phyloP scores from a whole-genome alignment of 2,113 vertebrate species.

The Brachirus orientalis region DNA sequence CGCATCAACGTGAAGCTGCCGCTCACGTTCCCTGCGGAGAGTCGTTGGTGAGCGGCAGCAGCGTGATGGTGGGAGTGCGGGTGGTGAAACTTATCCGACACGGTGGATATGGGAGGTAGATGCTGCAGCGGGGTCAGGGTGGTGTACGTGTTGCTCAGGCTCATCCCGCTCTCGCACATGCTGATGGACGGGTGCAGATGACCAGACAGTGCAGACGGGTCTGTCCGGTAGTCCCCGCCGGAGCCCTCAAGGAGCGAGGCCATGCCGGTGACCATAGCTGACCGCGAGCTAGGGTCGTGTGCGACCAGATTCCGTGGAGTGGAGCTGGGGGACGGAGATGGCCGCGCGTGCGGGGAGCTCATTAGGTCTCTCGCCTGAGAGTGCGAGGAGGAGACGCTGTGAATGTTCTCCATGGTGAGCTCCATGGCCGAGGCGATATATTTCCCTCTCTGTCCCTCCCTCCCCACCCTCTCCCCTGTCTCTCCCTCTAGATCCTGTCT shows the following conservation, averaged over 20 bases:
- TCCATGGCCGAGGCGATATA: slow-evolving; percentile 85
- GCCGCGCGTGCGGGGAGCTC: slow-evolving; percentile 88
- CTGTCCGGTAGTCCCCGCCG: slow-evolving; percentile 89
- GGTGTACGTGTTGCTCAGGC: slow-evolving; percentile 94
- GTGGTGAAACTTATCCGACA: slow-evolving; percentile 97
- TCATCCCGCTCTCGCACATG: slow-evolving; percentile 95
- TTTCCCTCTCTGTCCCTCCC: slow-evolving; percentile 72
- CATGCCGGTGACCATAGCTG: slow-evolving; percentile 91
- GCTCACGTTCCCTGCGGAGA: slow-evolving; percentile 90
- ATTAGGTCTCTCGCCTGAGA: slow-evolving; percentile 91
- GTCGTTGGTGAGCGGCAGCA: slow-evolving; percentile 87
- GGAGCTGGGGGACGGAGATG: slow-evolving; percentile 80
- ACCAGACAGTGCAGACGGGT: slow-evolving; percentile 86
- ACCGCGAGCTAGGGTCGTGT: slow-evolving; percentile 80
- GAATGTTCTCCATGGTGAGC: slow-evolving; percentile 95
- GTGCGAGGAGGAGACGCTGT: slow-evolving; percentile 90
- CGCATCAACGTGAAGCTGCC: slow-evolving; percentile 97
- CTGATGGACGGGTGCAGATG: slow-evolving; percentile 96
- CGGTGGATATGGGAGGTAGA: slow-evolving; percentile 94
- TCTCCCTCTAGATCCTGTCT: slow-evolving; percentile 61
- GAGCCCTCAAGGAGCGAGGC: slow-evolving; percentile 90
- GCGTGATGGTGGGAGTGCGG: slow-evolving; percentile 90
- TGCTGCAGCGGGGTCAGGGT: slow-evolving; percentile 96
- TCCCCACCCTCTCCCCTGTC: slow-evolving; percentile 70
- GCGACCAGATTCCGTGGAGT: slow-evolving; percentile 88